Base-by-base conservation (phyloP, 2,888 invertebrate species). In the Brachypterus glaber region DNA sequence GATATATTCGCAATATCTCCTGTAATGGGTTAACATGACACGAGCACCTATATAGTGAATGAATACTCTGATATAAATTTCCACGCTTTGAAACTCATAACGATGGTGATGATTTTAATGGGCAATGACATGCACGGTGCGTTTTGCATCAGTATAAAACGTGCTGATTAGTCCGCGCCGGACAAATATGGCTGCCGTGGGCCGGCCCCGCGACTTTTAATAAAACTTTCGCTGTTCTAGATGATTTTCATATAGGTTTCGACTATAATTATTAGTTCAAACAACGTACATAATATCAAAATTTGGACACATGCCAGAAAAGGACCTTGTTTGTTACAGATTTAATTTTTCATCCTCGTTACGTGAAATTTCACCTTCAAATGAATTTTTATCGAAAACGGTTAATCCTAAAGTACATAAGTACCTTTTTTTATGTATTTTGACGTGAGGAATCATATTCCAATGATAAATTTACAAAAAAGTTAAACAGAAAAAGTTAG, bases 61-160 rank as follows among this genome's bases (percentile, higher is more conserved):
- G 35, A 38, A 35, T 21, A 9, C n/a, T n/a, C n/a, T 7, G 50
- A 57, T 51, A 48, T 58, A 56, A 55, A 59, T 56, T 57, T 59
- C 50, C 54, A 54, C 55, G 57, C 53, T 55, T 48, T 48, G 54
- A 55, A 58, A 57, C 55, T 55, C 51, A 53, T 46, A 47, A 53
- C 52, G 55, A 53, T 49, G 50, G 53, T 54, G 53, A 61, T 59
- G 61, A 60, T 60, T 61, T 60, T 61, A 62, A 63, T 62, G 59
- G 61, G 59, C 60, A 60, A 61, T 61, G 62, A 62, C 60, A 60
- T 60, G 60, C 55, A 57, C 55, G 52, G 55, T 54, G 55, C 54
- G 54, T 57, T 58, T 54, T 54, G 55, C 5, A 55, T 57, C 51
- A 51, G 54, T 52, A 59, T 58, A 60, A 62, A 60, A 62, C 62